Percentiles rank a stretch among this genome's conserved stretches.
These are phyloP conservation scores for Drosophila persimilis DNA, from an alignment of 1,140 invertebrate genomes.

Conservation along the genomic window DNA sequence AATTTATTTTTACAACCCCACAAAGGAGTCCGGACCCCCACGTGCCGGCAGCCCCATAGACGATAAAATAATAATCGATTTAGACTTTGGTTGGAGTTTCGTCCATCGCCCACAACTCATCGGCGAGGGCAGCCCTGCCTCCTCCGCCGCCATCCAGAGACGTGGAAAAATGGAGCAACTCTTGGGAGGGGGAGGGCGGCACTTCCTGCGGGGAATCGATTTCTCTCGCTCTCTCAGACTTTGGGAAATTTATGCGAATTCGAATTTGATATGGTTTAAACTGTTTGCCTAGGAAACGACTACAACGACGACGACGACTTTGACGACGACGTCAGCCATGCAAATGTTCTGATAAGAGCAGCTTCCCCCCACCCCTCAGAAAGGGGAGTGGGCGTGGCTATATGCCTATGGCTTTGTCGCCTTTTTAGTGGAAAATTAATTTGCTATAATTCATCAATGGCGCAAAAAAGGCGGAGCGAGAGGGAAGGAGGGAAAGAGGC, in stretches of 20 bases:
- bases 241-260: conserved; percentile 72
- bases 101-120: conserved; percentile 44
- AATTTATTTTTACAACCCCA: conserved; percentile 69
- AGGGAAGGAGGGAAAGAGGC: no score
- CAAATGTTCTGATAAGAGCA: conserved; percentile 67
- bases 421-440: conserved; percentile 76
- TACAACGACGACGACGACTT: no score
- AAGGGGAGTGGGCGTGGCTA: conserved; percentile 26
- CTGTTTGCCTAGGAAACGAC: conserved; percentile 69
- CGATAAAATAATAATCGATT: conserved; percentile 79
- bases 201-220: conserved; percentile 69
- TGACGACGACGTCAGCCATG: conserved; percentile 51
- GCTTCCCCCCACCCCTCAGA: no score
- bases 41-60: conserved; percentile 28
- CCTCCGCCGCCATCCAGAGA: background rate
- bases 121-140: conserved; percentile 6
- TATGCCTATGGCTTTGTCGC: conserved; percentile 52
- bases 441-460: conserved; percentile 77
- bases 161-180: conserved; percentile 53
- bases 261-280: conserved; percentile 77
- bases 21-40: conserved; percentile 6
- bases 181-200: background rate
- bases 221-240: conserved; percentile 39
- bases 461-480: conserved; percentile 5
- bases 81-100: conserved; percentile 66